Base-by-base conservation (phyloP, 2,888 invertebrate genomes). In the Harpalus rubripes region DNA sequence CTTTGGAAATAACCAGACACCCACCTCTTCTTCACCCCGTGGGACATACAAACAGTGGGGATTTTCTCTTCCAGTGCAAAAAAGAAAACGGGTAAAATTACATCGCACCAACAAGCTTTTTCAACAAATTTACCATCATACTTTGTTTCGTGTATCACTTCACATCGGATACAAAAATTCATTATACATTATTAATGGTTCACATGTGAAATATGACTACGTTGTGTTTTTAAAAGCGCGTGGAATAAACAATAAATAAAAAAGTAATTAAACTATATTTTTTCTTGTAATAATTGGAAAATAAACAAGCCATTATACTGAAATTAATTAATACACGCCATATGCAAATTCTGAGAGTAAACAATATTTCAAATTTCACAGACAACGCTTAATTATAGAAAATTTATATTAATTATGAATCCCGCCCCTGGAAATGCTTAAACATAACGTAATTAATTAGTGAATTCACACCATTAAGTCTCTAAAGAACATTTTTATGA, bases 171-270 rank as follows among this genome's bases (percentile, higher is more conserved):
- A 18, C 10, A 22, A 26, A 63, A 63, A 63, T 63, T 63, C 18
- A 63, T 63, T 63, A 63, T 26, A 63, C 63, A 63, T 63, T 63
- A 63, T 63, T 63, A 63, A 63, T 63, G 63, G 12, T 63, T 26
- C 10, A 3, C 63, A 63, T 63, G 59, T 59, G 5, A 63, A 63
- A 26, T 63, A 63, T 63, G 63, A 22, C 26, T 63, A 12, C 63
- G 22, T 63, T 63, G 26, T 63, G 22, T 22, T 63, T 63, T 63
- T 12, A 7, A 63, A 63, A 63, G 63, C 63, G 16, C 1, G 7
- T 22, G 12, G 63, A 7, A 63, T 10, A 63, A 22, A 63, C 63
- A 63, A 18, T 7, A 63, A 63, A 22, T 63, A 18, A 59, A 5
- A 32, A 5, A 32, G 5, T 32, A 32, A 32, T 32, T 12, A 52